Evolutionary conservation across 1,140 invertebrate genomes (phyloP), one percentile per base, ranked within the genome.

Genomic region (Pseudomyrmex flavicornis): DNA sequence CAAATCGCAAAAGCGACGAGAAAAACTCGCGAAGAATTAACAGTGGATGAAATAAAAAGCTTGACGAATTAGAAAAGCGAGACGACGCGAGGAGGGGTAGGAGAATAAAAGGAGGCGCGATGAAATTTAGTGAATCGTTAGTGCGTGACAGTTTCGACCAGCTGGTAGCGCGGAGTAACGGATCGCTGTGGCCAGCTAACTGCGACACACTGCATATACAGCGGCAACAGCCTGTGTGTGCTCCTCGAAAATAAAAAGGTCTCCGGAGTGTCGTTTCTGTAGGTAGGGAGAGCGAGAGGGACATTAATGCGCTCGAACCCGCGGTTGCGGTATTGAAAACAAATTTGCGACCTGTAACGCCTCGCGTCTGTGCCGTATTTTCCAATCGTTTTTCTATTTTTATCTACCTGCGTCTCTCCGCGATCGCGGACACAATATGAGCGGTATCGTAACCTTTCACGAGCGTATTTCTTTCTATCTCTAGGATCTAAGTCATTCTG

Each of bases 91-190:
- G 20, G 8, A 10, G 9, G 5, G 8, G 20, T 10, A 13, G 48
- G 26, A 61, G 20, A 26, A 26, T 15, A 48, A n/a, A 20, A 17
- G 68, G 0, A 26, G 69, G 61, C 76, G 73, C 77, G 86, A 91
- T 90, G 90, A 88, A 90, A 91, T 91, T 89, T 91, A 90, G 90
- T 89, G 90, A 90, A 86, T 87, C 87, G 88, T 90, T 91, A 90
- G 85, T 73, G 86, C 72, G 84, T 75, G 89, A 91, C 87, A 89
- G 79, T 86, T 88, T 90, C 82, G 84, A 83, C 89, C 89, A 90
- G 82, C 85, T 87, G 89, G 84, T 87, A 85, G 84, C 85, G 35
- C 35, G 48, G 61, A 84, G 72, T 90, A 90, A 90, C 89, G 85
- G 86, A 89, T 90, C 83, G 86, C 86, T 82, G 59, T 86, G 48